phyloP scores from a whole-genome alignment of 2,113 vertebrate genomes.

The Smithornis capensis region DNA sequence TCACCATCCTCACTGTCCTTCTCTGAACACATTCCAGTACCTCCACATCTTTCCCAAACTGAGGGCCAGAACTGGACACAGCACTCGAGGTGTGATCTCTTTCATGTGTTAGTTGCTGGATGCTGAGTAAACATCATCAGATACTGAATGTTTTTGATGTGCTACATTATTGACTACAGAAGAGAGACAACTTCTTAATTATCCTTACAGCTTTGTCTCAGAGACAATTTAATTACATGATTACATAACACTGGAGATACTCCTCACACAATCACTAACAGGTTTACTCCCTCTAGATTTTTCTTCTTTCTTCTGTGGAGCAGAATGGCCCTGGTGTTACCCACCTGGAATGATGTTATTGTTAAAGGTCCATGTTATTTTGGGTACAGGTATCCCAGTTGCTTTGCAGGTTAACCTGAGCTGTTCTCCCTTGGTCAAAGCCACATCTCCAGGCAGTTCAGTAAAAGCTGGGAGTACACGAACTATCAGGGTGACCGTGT shows the following conservation, averaged over 20 bases:
- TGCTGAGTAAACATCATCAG: background rate
- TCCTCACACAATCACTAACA: background rate
- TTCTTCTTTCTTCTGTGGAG: background rate
- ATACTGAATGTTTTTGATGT: background rate
- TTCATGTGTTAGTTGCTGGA: background rate
- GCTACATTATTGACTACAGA: background rate
- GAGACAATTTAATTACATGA: background rate
- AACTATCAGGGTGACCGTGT: slow-evolving; percentile 75
- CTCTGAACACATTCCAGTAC: too few relatives aligned
- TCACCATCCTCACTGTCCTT: too few relatives aligned
- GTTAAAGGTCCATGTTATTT: slow-evolving; percentile 91
- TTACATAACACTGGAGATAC: background rate
- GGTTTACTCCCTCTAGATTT: background rate
- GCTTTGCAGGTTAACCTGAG: slow-evolving; percentile 85
- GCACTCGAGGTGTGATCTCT: too few relatives aligned
- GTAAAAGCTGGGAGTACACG: slow-evolving; percentile 86
- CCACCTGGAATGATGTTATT: slow-evolving; percentile 91
- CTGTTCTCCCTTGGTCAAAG: slow-evolving; percentile 90
- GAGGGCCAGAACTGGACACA: too few relatives aligned
- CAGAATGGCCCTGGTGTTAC: background rate
- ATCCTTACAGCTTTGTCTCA: background rate
- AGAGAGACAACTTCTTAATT: background rate
- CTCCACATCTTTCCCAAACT: too few relatives aligned
- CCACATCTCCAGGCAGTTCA: slow-evolving; percentile 84
- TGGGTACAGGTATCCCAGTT: slow-evolving; percentile 84